A percentile compares a stretch with the other conserved stretches of the same genome.
phyloP scores from a whole-genome alignment of 1,140 invertebrate genomes.

The Trachymyrmex cornetzi region DNA sequence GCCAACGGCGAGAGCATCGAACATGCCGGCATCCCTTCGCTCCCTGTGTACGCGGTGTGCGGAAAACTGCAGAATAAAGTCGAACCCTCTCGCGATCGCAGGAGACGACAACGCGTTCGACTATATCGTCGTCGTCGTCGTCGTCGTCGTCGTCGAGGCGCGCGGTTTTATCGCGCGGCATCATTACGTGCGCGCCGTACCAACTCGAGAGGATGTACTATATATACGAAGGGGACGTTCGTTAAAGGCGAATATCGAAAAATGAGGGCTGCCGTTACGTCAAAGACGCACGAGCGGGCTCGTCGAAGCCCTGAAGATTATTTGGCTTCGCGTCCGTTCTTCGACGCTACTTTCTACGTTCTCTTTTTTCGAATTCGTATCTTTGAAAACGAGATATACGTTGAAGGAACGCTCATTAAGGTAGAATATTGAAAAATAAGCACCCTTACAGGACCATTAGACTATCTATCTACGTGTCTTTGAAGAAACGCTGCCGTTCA shows the following conservation, averaged over 20 bases:
- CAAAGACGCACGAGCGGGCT: slow-evolving; percentile 30
- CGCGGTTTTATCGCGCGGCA: slow-evolving; percentile 64
- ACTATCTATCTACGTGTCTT: neutral
- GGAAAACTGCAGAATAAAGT: slow-evolving; percentile 64
- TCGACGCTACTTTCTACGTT: neutral
- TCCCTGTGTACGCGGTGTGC: slow-evolving; percentile 57
- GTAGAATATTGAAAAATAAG: slow-evolving; percentile 37
- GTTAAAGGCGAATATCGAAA: slow-evolving; percentile 64
- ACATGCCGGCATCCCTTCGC: slow-evolving; percentile 52
- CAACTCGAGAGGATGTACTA: slow-evolving; percentile 57
- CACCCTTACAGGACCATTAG: neutral
- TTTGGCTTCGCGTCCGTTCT: slow-evolving; percentile 28
- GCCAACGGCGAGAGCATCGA: slow-evolving; percentile 60
- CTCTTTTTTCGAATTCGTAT: neutral
- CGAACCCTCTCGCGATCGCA: slow-evolving; percentile 40
- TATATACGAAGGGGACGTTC: slow-evolving; percentile 58
- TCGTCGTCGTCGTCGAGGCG: slow-evolving; percentile 23
- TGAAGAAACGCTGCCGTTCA: neutral
- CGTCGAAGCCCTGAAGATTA: slow-evolving; percentile 18
- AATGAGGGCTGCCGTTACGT: slow-evolving; percentile 35
- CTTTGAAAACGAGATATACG: slow-evolving; percentile 5
- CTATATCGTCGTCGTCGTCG: slow-evolving; percentile 8
- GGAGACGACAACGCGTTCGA: slow-evolving; percentile 5
- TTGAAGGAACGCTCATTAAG: slow-evolving; percentile 12
- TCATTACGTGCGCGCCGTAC: slow-evolving; percentile 62